These are phyloP conservation scores for Drosophila affinis DNA, from an alignment of 2,888 invertebrate genomes.

Conservation along the genomic window DNA sequence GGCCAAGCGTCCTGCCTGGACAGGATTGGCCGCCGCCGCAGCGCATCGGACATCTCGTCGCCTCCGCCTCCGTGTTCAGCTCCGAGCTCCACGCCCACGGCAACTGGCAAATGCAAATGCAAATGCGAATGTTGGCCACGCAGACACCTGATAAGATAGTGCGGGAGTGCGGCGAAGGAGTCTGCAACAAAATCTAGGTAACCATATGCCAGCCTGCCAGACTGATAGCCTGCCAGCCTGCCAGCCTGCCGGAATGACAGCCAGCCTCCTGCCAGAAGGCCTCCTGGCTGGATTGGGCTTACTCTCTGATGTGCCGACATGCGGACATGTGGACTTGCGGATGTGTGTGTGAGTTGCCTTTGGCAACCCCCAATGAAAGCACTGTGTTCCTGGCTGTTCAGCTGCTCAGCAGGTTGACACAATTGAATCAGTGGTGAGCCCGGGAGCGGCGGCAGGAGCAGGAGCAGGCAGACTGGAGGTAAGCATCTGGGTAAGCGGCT, in stretches of 20 bases:
- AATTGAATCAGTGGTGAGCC: neutral
- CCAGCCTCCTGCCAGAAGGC: too few relatives aligned
- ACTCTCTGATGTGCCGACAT: neutral
- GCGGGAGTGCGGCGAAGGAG: neutral
- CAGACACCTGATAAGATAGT: neutral
- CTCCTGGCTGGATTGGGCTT: neutral
- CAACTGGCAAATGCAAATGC: too few relatives aligned
- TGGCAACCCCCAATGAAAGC: neutral
- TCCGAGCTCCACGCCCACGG: neutral
- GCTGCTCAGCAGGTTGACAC: slow-evolving; percentile 1
- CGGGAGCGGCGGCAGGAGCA: too few relatives aligned
- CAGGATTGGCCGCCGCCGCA: neutral
- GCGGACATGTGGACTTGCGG: neutral
- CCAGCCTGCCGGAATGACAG: too few relatives aligned
- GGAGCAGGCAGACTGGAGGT: neutral
- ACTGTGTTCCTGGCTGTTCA: neutral
- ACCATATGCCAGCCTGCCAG: too few relatives aligned
- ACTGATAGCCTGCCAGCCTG: too few relatives aligned
- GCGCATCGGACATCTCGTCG: neutral
- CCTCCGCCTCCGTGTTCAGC: neutral
- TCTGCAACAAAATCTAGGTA: too few relatives aligned
- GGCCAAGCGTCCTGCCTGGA: neutral
- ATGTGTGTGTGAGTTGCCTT: neutral
- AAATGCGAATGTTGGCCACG: neutral
- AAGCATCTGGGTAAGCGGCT: neutral